A percentile compares a stretch with the other conserved stretches of the same genome.
Conservation (phyloP, 2,797 vertebrate species). For the Microcaecilia unicolor region DNA sequence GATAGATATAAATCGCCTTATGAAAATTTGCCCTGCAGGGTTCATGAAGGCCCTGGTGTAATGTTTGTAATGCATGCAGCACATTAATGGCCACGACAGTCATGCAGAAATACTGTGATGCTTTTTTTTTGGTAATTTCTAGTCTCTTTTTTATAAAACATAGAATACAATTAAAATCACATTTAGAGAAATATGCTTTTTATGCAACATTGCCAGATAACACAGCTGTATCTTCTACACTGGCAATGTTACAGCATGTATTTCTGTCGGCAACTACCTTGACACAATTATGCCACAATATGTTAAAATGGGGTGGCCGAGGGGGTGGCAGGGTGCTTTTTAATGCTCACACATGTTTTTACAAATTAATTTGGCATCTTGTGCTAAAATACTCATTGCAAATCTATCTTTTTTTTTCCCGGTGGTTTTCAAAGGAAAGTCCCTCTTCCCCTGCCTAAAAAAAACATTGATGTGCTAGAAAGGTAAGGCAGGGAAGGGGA, state of each 20-base stretch:
- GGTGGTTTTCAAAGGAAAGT: constrained; percentile 4
- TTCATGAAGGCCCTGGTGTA: constrained; percentile 36
- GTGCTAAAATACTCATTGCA: constrained; percentile 10
- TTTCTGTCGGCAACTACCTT: too few relatives aligned
- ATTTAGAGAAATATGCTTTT: constrained; percentile 2
- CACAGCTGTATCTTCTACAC: neutral
- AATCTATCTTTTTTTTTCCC: constrained; percentile 17
- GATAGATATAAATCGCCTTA: constrained; percentile 55
- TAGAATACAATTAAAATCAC: neutral
- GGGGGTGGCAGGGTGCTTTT: too few relatives aligned
- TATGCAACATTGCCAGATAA: neutral
- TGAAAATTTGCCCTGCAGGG: constrained; percentile 46
- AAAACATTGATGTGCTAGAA: too few relatives aligned
- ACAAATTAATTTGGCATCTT: too few relatives aligned
- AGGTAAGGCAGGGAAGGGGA: neutral
- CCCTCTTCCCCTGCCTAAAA: too few relatives aligned
- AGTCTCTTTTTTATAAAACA: neutral
- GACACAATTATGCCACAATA: too few relatives aligned
- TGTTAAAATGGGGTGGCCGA: too few relatives aligned
- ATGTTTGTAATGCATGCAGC: constrained; percentile 47
- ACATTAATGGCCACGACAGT: constrained; percentile 35
- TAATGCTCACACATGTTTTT: too few relatives aligned
- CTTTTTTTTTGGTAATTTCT: neutral
- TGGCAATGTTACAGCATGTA: too few relatives aligned
- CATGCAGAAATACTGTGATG: constrained; percentile 31